A percentile compares a stretch with the other conserved stretches of the same genome.
phyloP scores from a whole-genome alignment of 2,797 vertebrate genomes.

The Botia almorhae region DNA sequence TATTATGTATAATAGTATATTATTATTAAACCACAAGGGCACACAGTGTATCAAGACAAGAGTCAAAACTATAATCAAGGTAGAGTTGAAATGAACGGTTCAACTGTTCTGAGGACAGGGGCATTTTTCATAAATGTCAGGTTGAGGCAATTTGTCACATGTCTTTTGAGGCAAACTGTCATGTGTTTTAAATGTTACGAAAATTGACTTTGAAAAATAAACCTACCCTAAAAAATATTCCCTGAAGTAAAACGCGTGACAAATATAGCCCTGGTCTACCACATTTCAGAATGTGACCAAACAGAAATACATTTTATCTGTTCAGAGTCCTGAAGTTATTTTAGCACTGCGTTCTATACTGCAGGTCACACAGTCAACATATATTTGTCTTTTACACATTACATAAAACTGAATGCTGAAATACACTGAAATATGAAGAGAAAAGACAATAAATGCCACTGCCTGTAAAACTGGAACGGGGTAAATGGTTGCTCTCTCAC shows the following conservation, averaged over 20 bases:
- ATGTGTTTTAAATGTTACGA: not conserved
- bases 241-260: not conserved
- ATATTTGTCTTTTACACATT: constrained; percentile 5
- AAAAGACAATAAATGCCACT: not conserved
- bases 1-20: too few species aligned
- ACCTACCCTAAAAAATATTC: not conserved
- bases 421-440: constrained; percentile 11
- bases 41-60: not conserved
- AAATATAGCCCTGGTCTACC: not conserved
- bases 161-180: constrained; percentile 3
- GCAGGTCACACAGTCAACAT: constrained; percentile 1
- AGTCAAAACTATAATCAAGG: not conserved
- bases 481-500: constrained; percentile 26
- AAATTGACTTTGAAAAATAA: constrained; percentile 6
- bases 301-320: not conserved
- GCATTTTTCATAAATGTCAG: not conserved
- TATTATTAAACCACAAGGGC: too few species aligned
- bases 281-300: not conserved
- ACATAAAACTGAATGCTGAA: not conserved
- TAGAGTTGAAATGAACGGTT: not conserved
- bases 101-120: not conserved
- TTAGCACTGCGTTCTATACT: not conserved
- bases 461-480: constrained; percentile 14
- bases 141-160: not conserved
- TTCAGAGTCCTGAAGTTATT: not conserved